A percentile compares a stretch with the other conserved stretches of the same genome.
Evolutionary conservation across 1,140 invertebrate genomes (phyloP).

Genomic region (Drosophila tristis): DNA sequence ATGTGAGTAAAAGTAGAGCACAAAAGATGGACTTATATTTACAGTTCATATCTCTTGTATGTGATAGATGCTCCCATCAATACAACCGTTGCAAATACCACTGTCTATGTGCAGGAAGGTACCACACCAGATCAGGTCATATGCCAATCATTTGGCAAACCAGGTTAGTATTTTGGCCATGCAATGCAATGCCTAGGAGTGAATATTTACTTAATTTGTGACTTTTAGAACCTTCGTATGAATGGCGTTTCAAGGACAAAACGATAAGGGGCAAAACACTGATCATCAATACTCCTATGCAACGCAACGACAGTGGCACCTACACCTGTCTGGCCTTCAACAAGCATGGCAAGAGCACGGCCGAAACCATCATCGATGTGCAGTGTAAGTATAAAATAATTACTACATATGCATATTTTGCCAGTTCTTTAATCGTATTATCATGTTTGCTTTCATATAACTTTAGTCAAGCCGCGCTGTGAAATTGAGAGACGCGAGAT

Average conservation of each 20-base stretch:
- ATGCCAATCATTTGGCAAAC: conserved; percentile 91
- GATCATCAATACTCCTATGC: conserved; percentile 74
- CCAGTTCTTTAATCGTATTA: too few species aligned
- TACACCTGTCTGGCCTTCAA: conserved; percentile 74
- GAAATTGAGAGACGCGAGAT: conserved; percentile 89
- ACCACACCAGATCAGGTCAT: conserved; percentile 90
- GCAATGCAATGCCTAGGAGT: too few species aligned
- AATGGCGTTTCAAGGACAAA: conserved; percentile 78
- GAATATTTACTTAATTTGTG: neutral
- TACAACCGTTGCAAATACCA: conserved; percentile 89
- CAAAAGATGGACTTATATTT: conserved; percentile 2
- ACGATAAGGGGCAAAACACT: conserved; percentile 71
- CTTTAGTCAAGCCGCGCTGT: conserved; percentile 92
- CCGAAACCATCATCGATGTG: conserved; percentile 75
- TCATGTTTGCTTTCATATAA: neutral
- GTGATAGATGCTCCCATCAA: conserved; percentile 93
- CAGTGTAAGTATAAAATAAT: conserved; percentile 69
- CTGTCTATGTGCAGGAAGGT: conserved; percentile 91
- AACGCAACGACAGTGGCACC: conserved; percentile 67
- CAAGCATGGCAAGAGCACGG: conserved; percentile 71
- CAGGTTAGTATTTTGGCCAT: conserved; percentile 84
- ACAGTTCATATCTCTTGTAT: neutral
- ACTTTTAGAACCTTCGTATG: conserved; percentile 67
- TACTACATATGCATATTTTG: neutral
- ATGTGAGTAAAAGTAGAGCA: conserved; percentile 88